phyloP scores from a whole-genome alignment of 2,113 vertebrate species.

The Hippocampus abdominalis region DNA sequence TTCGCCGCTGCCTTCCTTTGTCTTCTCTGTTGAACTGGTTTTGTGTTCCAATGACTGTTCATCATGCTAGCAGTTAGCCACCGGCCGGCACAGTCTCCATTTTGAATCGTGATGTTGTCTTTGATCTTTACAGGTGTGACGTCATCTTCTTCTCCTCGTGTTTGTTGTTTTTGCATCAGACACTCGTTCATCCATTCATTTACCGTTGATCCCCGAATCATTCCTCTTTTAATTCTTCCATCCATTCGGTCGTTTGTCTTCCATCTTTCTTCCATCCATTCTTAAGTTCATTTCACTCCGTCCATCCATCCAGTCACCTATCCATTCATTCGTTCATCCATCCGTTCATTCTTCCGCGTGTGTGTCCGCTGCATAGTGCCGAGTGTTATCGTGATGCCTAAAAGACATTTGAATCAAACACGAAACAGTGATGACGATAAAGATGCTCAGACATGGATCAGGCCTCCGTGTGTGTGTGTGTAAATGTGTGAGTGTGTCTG shows the following conservation, averaged over 20 bases:
- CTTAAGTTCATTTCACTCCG: background rate
- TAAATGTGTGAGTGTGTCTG: slow-evolving; percentile 77
- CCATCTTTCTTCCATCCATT: too few species aligned
- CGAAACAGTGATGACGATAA: background rate
- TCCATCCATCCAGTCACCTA: too few species aligned
- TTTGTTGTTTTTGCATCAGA: slow-evolving; percentile 13
- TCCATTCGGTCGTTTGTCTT: too few species aligned
- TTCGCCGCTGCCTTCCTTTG: background rate
- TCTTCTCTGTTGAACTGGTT: background rate
- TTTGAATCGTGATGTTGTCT: slow-evolving; percentile 17
- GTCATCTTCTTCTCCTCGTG: slow-evolving; percentile 11
- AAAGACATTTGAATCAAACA: background rate
- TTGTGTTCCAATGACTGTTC: background rate
- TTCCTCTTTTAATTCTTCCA: background rate
- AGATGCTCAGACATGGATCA: background rate
- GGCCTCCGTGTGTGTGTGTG: slow-evolving; percentile 14
- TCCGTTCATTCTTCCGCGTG: background rate
- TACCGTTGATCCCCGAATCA: background rate
- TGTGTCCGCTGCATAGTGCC: slow-evolving; percentile 5
- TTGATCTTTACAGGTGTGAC: slow-evolving; percentile 20
- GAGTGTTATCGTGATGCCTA: background rate
- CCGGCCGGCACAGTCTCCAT: background rate
- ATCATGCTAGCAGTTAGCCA: background rate
- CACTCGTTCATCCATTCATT: background rate
- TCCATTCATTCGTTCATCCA: background rate